Base-by-base conservation (phyloP, 2,797 vertebrate genomes). In the Dallia pectoralis region DNA sequence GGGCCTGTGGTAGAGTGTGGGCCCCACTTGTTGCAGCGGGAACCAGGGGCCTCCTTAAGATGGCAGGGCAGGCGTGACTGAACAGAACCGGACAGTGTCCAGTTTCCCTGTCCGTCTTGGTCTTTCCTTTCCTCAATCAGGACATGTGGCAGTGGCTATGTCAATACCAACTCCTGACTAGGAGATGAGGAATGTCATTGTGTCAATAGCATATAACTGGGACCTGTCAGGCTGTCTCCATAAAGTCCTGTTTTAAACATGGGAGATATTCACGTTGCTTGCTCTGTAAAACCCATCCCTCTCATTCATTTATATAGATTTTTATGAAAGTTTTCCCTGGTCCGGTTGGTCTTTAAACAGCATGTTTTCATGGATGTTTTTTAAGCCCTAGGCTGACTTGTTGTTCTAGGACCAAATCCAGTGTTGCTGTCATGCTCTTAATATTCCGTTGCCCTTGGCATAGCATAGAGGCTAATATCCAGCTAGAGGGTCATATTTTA, bases 401-500 rank as follows among this genome's bases (percentile, higher is more conserved):
- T 53, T 30, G 78, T 67, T 74, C 44, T 22, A 47, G 44, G 49
- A n/a, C 74, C 65, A 80, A 72, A 79, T 88, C 75, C 82, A 32
- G 78, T 79, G 74, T 59, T 83, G 76, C 79, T 32, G 6, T 78
- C 79, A 59, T 67, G 71, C 81, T 83, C 78, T 71, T 68, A 27
- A 56, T 78, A 19, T 85, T 67, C 8, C 76, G 76, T 4, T 25
- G 77, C 75, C 73, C 76, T 88, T 87, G 84, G 80, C 86, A 84
- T 66, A 68, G n/a, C 1, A 0, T 66, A 22, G 67, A 73, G 82
- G 47, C 78, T 81, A 82, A 86, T 36, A 49, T 88, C 84, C 84
- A 85, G 85, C 77, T 79, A 75, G 81, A 77, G 79, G 80, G 82
- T 90, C 84, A 90, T 87, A 86, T 89, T 87, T 89, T 81, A 67